Percentiles rank a stretch among this genome's conserved stretches.
These are phyloP conservation scores for Ophiothrix spiculata DNA, from an alignment of 35 echinoderm and acorn worm genomes.

Conservation along the genomic window DNA sequence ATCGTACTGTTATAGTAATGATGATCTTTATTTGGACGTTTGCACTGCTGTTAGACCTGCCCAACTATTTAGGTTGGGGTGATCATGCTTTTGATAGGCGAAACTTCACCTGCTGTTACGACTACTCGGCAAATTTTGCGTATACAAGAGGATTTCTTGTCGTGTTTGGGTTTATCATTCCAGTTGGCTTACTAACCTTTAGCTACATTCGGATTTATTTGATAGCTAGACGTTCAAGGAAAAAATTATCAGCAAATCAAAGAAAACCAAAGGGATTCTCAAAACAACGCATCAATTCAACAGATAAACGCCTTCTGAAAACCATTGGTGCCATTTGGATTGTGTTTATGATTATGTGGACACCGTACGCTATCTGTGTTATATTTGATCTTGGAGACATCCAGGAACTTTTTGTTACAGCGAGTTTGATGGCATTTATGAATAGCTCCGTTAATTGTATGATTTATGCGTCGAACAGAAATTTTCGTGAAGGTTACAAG, in stretches of 20 bases:
- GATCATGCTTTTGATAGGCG: not conserved
- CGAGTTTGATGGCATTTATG: not conserved
- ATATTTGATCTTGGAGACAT: not conserved
- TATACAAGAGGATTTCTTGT: not conserved
- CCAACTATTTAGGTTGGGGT: not conserved
- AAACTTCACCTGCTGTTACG: not conserved
- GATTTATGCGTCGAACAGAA: not conserved
- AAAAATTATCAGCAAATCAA: not conserved
- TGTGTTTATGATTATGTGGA: not conserved
- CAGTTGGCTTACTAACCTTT: not conserved
- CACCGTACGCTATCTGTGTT: not conserved
- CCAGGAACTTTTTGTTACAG: not conserved
- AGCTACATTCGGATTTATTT: not conserved
- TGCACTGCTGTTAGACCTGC: not conserved
- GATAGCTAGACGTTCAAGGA: not conserved
- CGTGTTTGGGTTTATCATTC: not conserved
- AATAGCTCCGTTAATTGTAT: not conserved
- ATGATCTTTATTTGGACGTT: not conserved
- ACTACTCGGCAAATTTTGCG: not conserved
- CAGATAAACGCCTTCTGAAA: not conserved
- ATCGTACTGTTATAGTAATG: not conserved
- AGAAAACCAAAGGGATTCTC: not conserved
- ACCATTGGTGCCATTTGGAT: not conserved
- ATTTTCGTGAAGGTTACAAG: not conserved
- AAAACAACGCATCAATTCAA: not conserved